Base-by-base conservation (phyloP, 2,797 vertebrate genomes). In the Gymnothorax javanicus region DNA sequence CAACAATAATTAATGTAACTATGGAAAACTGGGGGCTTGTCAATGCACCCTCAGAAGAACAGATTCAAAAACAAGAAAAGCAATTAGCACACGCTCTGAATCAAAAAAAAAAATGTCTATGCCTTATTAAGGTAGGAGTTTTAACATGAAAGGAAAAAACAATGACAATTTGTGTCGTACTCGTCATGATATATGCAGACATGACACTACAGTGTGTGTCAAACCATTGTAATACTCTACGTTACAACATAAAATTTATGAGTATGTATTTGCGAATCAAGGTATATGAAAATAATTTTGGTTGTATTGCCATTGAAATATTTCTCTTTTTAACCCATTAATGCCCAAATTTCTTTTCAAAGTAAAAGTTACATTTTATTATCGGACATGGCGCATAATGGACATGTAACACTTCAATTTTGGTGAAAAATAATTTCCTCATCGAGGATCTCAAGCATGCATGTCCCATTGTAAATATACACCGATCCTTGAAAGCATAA, bases 31-130 rank as follows among this genome's bases (percentile, higher is more conserved):
- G 94, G 93, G 96, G 97, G 96, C 96, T 97, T 96, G 96, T 95
- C 96, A 98, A 97, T 96, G 96, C 97, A 97, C 95, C 97, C 97
- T 97, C 97, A 96, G 97, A 99, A 98, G 98, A 99, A 96, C 95
- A 93, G 96, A 97, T 99, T 99, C 98, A 99, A 98, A 97, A 96
- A 96, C 97, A 97, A 97, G 96, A 97, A 98, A 99, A 99, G 98
- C 98, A 99, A 99, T 99, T 99, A 99, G 99, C 99, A 99, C 98
- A 98, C 97, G 98, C 97, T 97, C 97, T 97, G 97, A 99, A 99
- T 99, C 99, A 99, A 97, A 98, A 98, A 99, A 98, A 99, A 99
- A 98, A 99, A 99, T 99, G 99, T 98, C 97, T 98, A 96, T 96
- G 92, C 94, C 95, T 94, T 87, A 93, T 81, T 81, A 81, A 2